Base-by-base conservation (phyloP, 2,113 vertebrate genomes). In the Anoplopoma fimbria region DNA sequence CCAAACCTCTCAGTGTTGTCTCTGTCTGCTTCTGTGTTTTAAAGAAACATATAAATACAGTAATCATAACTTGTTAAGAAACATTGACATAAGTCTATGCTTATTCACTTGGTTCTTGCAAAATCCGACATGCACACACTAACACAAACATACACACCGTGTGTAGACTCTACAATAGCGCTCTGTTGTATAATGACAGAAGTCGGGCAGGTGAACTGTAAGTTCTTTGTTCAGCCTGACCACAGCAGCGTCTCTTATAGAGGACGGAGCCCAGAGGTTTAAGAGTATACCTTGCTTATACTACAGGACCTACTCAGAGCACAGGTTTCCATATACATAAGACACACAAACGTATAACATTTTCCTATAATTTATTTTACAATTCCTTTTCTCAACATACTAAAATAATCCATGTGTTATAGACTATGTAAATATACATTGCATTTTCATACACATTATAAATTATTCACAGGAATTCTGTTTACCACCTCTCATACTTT, bases 191-290 rank as follows among this genome's bases (percentile, higher is more conserved):
- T 76, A 72, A 82, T 83, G 81, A 92, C 80, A 91, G 88, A 84
- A 73, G 76, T 82, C 73, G 2, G 86, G 89, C 88, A 92, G 93
- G 91, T 93, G 88, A 93, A 94, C 93, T 94, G 92, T 92, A 69
- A 85, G 88, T 42, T 89, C 94, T 94, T 94, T 94, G 92, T 94
- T 84, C 88, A 80, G 75, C 27, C 77, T 70, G 82, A 90, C 89
- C 79, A 78, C 69, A 90, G 86, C 77, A 85, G 81, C 80, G 87
- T 87, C 90, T 82, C 83, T 81, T 33, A 78, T 60, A 79, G 88
- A 82, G 81, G 85, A 87, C 84, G 73, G 86, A 86, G 87, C 53
- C 79, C 85, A 17, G 10, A 87, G 75, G 81, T 86, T 88, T 80
- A 58, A 86, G 63, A 87, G 84, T 89, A 77, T 83, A 86, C 75